Conservation (phyloP, 64 coral and sea anemone genomes). For the Montipora capricornis region DNA sequence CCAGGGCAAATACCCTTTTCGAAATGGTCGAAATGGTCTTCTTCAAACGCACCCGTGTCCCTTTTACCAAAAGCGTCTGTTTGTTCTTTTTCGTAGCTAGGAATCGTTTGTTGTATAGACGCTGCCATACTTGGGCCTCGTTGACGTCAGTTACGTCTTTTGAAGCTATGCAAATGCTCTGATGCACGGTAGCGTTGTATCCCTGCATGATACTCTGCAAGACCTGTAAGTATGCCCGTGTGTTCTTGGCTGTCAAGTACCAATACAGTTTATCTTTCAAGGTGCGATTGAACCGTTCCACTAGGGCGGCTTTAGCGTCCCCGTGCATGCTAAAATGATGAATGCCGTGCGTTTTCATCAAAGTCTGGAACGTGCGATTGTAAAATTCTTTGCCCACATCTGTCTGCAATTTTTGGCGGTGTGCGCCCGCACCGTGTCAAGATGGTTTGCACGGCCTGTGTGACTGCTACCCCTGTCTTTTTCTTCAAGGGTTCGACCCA, state of each 20-base stretch:
- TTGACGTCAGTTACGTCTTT: neutral
- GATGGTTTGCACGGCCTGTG: neutral
- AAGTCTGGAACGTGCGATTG: neutral
- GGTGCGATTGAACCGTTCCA: slow-evolving; percentile 10
- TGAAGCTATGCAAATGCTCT: slow-evolving; percentile 1
- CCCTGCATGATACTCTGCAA: slow-evolving; percentile 1
- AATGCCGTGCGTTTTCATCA: neutral
- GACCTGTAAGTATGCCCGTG: neutral
- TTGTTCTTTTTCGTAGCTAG: too few species aligned
- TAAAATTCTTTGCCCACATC: too few species aligned
- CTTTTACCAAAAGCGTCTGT: too few species aligned
- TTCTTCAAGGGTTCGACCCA: slow-evolving; percentile 9
- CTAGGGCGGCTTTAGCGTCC: slow-evolving; percentile 35
- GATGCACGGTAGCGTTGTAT: slow-evolving; percentile 32
- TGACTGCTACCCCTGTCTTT: neutral
- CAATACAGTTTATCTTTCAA: slow-evolving; percentile 27
- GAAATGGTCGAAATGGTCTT: slow-evolving; percentile 17
- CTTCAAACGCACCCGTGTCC: slow-evolving; percentile 33
- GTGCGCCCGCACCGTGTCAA: neutral
- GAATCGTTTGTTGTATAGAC: neutral
- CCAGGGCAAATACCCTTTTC: slow-evolving; percentile 70
- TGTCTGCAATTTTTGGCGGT: neutral
- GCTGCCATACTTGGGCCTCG: slow-evolving; percentile 11
- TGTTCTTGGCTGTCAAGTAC: slow-evolving; percentile 58
- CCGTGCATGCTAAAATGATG: slow-evolving; percentile 5